phyloP scores from a whole-genome alignment of 2,888 invertebrate genomes.

The Psylliodes chrysocephalus region DNA sequence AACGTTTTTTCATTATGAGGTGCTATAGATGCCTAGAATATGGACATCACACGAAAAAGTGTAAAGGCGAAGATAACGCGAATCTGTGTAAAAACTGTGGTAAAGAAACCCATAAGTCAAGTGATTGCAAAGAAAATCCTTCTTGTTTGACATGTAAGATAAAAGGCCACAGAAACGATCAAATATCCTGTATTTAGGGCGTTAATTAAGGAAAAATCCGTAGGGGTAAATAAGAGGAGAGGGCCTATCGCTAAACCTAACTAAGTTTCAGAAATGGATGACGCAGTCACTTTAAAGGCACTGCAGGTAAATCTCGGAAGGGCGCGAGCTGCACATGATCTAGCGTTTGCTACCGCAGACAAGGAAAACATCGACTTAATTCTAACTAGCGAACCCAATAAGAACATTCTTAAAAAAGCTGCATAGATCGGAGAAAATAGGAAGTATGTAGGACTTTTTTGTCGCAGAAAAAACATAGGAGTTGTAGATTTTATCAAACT shows the following conservation, averaged over 20 bases:
- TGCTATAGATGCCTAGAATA: constrained; percentile 26
- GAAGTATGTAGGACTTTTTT: constrained; percentile 18
- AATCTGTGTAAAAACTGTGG: constrained; percentile 20
- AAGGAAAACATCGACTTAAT: constrained; percentile 24
- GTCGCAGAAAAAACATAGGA: constrained; percentile 19
- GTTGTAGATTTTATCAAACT: no score
- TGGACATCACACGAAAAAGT: constrained; percentile 19
- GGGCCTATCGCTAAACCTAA: background rate
- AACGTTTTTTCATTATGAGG: constrained; percentile 5
- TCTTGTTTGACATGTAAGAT: constrained; percentile 5
- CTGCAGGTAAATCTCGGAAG: constrained; percentile 20
- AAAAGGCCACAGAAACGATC: constrained; percentile 21
- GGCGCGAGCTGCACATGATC: constrained; percentile 27
- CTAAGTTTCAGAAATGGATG: background rate
- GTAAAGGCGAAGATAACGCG: constrained; percentile 23
- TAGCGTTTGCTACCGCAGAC: constrained; percentile 14
- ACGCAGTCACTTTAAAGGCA: background rate
- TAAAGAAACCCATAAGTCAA: constrained; percentile 14
- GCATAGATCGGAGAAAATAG: constrained; percentile 20
- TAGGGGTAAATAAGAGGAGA: background rate
- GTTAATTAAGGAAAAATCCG: background rate
- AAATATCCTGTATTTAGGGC: constrained; percentile 17
- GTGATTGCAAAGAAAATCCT: constrained; percentile 18
- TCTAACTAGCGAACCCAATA: constrained; percentile 32
- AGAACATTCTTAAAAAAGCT: background rate